A percentile compares a stretch with the other conserved stretches of the same genome.
Evolutionary conservation across 2,797 vertebrate species (phyloP).

Genomic region (Hirundo rustica): DNA sequence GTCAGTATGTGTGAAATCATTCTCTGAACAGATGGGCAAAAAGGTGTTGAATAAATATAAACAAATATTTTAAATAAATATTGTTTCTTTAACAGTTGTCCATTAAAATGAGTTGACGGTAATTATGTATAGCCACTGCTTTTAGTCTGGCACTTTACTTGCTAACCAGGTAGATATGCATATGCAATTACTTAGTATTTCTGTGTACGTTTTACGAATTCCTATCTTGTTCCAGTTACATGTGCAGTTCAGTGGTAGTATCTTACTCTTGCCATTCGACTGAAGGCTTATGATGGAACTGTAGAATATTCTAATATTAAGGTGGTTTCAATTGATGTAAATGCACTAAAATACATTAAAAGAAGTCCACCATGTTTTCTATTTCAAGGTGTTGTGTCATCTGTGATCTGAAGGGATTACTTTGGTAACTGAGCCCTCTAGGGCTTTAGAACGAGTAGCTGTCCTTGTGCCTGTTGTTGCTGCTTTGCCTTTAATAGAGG

Average conservation of each 20-base stretch:
- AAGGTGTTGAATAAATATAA: background rate
- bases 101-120: background rate
- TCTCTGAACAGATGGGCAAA: background rate
- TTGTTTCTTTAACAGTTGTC: background rate
- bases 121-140: background rate
- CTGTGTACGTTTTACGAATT: background rate
- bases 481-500: background rate
- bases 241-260: background rate
- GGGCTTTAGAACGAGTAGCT: background rate
- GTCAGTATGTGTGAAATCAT: rapidly evolving
- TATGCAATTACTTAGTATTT: background rate
- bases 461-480: background rate
- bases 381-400: background rate
- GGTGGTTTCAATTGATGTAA: background rate
- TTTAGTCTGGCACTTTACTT: background rate
- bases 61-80: background rate
- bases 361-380: background rate
- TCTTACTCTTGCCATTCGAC: background rate
- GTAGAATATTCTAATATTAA: background rate
- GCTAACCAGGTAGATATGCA: background rate
- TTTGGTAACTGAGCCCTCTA: background rate
- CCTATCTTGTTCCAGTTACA: background rate
- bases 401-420: background rate
- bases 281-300: background rate
- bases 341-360: background rate